Percentiles rank a stretch among this genome's conserved stretches.
These are phyloP conservation scores for Heliothis peltigera DNA, from an alignment of 2,888 invertebrate species.

Conservation along the genomic window DNA sequence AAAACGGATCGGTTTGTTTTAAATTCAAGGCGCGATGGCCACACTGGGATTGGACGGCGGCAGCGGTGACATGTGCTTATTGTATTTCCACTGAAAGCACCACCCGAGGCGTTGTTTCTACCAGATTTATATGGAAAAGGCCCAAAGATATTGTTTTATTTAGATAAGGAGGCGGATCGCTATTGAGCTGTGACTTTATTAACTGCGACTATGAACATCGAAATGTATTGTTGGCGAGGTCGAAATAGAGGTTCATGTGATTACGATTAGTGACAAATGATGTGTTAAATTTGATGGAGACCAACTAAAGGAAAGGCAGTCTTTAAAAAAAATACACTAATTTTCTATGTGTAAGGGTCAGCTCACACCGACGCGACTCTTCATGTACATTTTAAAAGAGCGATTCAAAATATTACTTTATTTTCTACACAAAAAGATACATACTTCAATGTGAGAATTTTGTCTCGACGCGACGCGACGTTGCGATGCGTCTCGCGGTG, in stretches of 20 bases:
- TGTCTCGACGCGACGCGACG: too few relatives aligned
- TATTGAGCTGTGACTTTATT: constrained; percentile 12
- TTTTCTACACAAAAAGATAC: too few relatives aligned
- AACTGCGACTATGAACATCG: neutral
- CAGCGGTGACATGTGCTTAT: constrained; percentile 72
- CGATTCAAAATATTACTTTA: too few relatives aligned
- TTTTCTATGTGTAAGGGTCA: too few relatives aligned
- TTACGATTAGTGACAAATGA: too few relatives aligned
- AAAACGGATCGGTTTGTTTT: constrained; percentile 68
- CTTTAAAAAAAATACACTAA: too few relatives aligned
- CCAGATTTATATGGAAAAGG: constrained; percentile 61
- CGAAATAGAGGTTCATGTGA: neutral
- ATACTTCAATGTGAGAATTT: too few relatives aligned
- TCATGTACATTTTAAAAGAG: too few relatives aligned
- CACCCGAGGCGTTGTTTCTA: constrained; percentile 57
- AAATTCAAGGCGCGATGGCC: constrained; percentile 73
- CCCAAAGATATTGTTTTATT: constrained; percentile 57
- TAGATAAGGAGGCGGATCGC: constrained; percentile 18
- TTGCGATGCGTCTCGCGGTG: too few relatives aligned
- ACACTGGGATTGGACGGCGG: constrained; percentile 63
- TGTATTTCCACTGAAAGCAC: constrained; percentile 70
- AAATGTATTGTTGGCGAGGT: neutral
- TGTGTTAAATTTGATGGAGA: too few relatives aligned
- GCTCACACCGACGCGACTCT: too few relatives aligned
- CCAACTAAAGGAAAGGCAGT: too few relatives aligned